A percentile compares a stretch with the other conserved stretches of the same genome.
These are phyloP conservation scores for Amazonetta brasiliensis DNA, from an alignment of 2,797 vertebrate species.

Conservation along the genomic window DNA sequence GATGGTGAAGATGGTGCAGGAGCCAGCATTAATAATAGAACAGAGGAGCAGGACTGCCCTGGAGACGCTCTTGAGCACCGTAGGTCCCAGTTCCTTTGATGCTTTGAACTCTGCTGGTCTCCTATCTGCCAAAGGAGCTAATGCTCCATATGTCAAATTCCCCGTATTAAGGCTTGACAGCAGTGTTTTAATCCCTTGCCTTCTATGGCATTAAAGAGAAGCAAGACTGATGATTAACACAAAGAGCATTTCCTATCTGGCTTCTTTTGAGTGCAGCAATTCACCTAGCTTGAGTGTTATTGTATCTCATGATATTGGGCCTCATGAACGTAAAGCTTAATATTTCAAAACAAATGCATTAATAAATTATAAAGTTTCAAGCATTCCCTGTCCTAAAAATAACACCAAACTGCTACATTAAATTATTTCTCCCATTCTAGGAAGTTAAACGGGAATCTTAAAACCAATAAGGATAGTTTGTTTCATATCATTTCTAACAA, in stretches of 20 bases:
- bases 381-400: neutral
- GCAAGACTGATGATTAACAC: slow-evolving; percentile 31
- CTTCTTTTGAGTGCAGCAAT: slow-evolving; percentile 16
- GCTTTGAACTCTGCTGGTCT: slow-evolving; percentile 58
- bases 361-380: neutral
- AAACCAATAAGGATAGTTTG: neutral
- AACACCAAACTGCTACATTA: neutral
- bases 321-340: neutral
- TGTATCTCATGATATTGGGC: neutral
- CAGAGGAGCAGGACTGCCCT: neutral
- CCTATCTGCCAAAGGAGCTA: slow-evolving; percentile 45
- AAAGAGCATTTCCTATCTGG: slow-evolving; percentile 42
- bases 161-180: slow-evolving; percentile 20
- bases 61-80: neutral
- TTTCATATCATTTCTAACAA: neutral
- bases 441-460: neutral
- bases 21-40: slow-evolving; percentile 3
- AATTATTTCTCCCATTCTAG: neutral
- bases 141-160: slow-evolving; percentile 40
- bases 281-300: neutral
- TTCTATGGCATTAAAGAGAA: slow-evolving; percentile 56
- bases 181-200: slow-evolving; percentile 58
- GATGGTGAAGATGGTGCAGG: neutral
- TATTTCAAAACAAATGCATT: slow-evolving; percentile 16
- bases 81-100: neutral